Evolutionary conservation across 53 echinoderm and acorn worm genomes (phyloP).

Genomic region (Paracentrotus lividus): DNA sequence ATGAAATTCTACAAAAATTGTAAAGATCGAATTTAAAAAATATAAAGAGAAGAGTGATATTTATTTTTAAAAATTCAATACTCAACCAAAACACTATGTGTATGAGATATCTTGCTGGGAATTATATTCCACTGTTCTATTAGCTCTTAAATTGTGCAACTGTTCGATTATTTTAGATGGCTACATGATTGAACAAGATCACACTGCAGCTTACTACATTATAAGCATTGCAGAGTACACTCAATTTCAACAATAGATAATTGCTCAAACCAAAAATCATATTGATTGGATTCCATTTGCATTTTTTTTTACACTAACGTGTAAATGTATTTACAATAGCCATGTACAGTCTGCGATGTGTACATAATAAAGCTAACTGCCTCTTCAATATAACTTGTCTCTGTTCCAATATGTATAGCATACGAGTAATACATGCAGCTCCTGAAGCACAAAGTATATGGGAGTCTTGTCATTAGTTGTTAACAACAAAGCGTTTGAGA

Average conservation of each 20-base stretch:
- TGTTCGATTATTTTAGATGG: slow-evolving; percentile 27
- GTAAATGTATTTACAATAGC: slow-evolving; percentile 29
- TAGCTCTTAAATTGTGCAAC: neutral
- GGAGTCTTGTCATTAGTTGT: too few species aligned
- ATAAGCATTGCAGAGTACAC: neutral
- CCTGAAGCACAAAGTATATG: too few species aligned
- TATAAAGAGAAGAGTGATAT: neutral
- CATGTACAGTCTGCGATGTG: slow-evolving; percentile 45
- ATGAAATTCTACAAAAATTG: slow-evolving; percentile 50
- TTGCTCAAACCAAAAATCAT: neutral
- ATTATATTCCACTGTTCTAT: neutral
- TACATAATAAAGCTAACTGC: slow-evolving; percentile 45
- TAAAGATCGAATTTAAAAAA: neutral
- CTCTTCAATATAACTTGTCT: slow-evolving; percentile 15
- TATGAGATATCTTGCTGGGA: too few species aligned
- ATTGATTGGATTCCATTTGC: too few species aligned
- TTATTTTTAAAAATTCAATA: neutral
- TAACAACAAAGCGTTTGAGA: too few species aligned
- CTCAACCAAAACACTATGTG: neutral
- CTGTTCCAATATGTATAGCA: neutral
- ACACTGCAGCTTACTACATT: neutral
- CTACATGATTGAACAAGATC: neutral
- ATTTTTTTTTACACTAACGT: slow-evolving; percentile 7
- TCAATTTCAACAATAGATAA: neutral
- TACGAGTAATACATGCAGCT: too few species aligned